Conservation (phyloP, 1,140 invertebrate species). For the Dreissena rostriformis region DNA sequence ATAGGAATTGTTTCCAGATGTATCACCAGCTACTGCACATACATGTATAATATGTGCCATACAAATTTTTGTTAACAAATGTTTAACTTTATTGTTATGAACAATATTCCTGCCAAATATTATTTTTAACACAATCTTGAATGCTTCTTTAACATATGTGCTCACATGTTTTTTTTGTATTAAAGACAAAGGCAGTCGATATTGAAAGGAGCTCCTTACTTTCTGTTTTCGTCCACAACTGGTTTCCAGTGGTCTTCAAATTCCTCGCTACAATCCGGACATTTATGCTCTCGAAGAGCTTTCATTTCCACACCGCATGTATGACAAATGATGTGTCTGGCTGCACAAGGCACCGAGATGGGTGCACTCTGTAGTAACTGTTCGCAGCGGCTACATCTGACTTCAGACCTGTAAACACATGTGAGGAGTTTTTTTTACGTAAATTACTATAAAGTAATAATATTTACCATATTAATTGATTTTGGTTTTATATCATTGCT, state of each 20-base stretch:
- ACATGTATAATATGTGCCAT: too few species aligned
- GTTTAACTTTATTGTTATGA: too few species aligned
- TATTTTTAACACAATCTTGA: too few species aligned
- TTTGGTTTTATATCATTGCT: not conserved
- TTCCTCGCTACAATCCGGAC: slow-evolving; percentile 3
- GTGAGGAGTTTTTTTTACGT: not conserved
- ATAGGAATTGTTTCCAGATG: too few species aligned
- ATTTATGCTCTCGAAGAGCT: slow-evolving; percentile 12
- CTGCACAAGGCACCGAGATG: slow-evolving; percentile 18
- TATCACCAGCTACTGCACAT: too few species aligned
- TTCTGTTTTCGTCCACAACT: not conserved
- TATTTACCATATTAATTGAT: not conserved
- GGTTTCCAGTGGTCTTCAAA: slow-evolving; percentile 8
- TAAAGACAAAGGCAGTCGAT: too few species aligned
- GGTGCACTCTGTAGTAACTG: slow-evolving; percentile 33
- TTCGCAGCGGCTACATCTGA: slow-evolving; percentile 28
- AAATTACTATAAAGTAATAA: not conserved
- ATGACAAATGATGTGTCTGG: slow-evolving; percentile 22
- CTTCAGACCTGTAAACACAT: slow-evolving; percentile 8
- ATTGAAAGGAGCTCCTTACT: not conserved
- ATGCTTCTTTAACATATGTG: too few species aligned
- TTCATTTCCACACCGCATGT: slow-evolving; percentile 20
- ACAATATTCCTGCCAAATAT: too few species aligned
- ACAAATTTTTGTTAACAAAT: too few species aligned
- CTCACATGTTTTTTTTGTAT: too few species aligned